These are phyloP conservation scores for Scolopax rusticola DNA, from an alignment of 2,797 vertebrate genomes.

Conservation along the genomic window DNA sequence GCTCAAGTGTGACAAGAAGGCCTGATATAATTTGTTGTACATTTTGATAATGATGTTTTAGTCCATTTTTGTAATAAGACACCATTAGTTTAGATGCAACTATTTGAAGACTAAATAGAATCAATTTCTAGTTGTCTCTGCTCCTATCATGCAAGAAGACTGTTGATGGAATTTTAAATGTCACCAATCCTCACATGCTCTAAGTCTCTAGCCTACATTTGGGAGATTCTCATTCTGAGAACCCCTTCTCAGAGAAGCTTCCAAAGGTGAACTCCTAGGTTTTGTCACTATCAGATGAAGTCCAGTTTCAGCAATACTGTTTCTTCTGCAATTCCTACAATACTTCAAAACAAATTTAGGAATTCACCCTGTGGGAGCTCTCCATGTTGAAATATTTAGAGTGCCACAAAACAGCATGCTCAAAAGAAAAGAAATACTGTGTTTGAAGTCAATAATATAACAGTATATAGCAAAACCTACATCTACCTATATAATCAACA, in stretches of 20 bases:
- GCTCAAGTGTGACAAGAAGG: not conserved
- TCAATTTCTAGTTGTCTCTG: not conserved
- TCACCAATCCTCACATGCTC: not conserved
- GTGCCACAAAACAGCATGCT: not conserved
- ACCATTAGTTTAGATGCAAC: not conserved
- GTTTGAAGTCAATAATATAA: not conserved
- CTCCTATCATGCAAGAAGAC: not conserved
- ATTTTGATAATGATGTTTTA: not conserved
- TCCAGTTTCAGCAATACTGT: not conserved
- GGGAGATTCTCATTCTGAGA: not conserved
- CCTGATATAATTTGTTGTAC: not conserved
- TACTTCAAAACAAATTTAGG: not conserved
- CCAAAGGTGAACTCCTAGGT: not conserved
- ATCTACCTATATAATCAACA: not conserved
- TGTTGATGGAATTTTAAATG: not conserved
- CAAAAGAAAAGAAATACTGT: not conserved
- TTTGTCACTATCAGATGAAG: not conserved
- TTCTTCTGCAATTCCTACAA: not conserved
- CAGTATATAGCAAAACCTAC: not conserved
- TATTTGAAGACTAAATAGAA: not conserved
- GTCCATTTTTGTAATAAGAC: not conserved
- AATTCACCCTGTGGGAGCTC: not conserved
- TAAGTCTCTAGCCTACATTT: not conserved
- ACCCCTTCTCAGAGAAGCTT: not conserved
- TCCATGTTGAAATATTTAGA: not conserved